These are phyloP conservation scores for Bombus difficillimus DNA, from an alignment of 1,140 invertebrate species.

Conservation along the genomic window DNA sequence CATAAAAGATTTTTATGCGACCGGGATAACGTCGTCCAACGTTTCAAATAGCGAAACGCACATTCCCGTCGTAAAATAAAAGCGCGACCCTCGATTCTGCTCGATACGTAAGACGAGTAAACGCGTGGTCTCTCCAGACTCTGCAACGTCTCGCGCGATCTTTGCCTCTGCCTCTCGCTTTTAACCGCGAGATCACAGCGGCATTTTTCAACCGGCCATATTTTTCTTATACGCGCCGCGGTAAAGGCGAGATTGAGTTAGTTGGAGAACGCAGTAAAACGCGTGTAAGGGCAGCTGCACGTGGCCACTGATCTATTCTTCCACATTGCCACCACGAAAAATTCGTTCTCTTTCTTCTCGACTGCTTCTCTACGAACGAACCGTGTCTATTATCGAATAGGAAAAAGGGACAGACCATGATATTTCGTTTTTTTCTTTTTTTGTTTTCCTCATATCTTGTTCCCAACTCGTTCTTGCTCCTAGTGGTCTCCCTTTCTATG, in stretches of 20 bases:
- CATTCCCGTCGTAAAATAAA: slow-evolving; percentile 55
- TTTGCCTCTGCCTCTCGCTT: slow-evolving; percentile 8
- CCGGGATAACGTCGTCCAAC: slow-evolving; percentile 40
- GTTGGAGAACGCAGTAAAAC: slow-evolving; percentile 15
- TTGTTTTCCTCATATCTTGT: no score
- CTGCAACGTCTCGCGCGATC: slow-evolving; percentile 6
- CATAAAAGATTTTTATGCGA: slow-evolving; percentile 58
- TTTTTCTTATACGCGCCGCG: slow-evolving; percentile 12
- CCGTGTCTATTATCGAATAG: background rate
- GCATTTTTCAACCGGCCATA: slow-evolving; percentile 37
- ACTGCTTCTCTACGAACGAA: background rate
- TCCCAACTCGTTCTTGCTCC: background rate
- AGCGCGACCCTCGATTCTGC: background rate
- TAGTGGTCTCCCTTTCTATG: background rate
- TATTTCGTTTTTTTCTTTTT: background rate
- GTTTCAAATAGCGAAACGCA: slow-evolving; percentile 34
- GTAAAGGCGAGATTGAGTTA: slow-evolving; percentile 38
- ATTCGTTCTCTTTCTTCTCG: background rate
- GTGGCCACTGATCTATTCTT: slow-evolving; percentile 11
- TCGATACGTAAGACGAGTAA: slow-evolving; percentile 16
- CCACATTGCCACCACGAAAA: background rate
- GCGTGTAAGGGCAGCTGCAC: slow-evolving; percentile 16
- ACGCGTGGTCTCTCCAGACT: background rate
- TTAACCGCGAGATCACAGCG: slow-evolving; percentile 19
- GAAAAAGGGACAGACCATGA: background rate